phyloP scores from a whole-genome alignment of 2,888 invertebrate species.

The Mechanitis messenoides region DNA sequence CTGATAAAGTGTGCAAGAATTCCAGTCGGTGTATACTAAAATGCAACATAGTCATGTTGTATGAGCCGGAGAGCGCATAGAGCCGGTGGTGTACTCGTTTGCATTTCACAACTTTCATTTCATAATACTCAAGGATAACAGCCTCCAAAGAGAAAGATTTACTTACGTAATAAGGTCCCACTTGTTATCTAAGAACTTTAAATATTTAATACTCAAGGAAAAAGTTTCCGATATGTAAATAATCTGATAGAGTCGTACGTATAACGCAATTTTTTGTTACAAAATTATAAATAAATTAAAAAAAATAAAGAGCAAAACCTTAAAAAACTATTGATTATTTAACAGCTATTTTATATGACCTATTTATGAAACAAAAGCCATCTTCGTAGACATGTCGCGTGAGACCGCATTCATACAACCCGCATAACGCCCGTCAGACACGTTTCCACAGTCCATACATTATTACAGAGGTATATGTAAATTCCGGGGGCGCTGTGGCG shows the following conservation, averaged over 20 bases:
- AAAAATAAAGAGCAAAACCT: too few species aligned
- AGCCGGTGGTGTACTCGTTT: constrained; percentile 4
- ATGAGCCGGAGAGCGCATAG: constrained; percentile 3
- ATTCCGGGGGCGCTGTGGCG: constrained; percentile 16
- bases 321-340: too few species aligned
- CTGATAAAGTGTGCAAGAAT: constrained; percentile 1
- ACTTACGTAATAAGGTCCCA: background rate
- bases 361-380: background rate
- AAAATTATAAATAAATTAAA: too few species aligned
- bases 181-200: background rate
- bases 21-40: constrained; percentile 4
- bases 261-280: too few species aligned
- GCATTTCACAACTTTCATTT: constrained; percentile 20
- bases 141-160: constrained; percentile 15
- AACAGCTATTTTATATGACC: background rate
- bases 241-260: too few species aligned
- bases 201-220: too few species aligned
- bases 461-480: constrained; percentile 20
- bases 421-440: constrained; percentile 15
- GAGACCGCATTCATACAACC: background rate
- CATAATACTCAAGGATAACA: constrained; percentile 14
- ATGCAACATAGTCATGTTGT: constrained; percentile 4
- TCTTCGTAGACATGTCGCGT: background rate
- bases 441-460: constrained; percentile 19
- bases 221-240: too few species aligned